Conservation (phyloP, 1,140 invertebrate genomes). For the Zaprionus ornatus region DNA sequence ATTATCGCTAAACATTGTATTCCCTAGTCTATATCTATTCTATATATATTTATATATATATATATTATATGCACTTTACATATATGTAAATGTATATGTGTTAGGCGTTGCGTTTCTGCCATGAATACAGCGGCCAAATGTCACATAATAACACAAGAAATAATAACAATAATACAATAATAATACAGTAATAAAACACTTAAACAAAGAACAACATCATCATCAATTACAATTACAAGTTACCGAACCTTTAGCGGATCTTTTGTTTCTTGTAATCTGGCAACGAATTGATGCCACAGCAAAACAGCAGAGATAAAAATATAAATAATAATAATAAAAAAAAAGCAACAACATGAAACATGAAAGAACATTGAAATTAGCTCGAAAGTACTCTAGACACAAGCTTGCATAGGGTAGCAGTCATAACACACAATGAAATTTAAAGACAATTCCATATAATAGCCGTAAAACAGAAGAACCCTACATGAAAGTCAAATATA, state of each 20-base stretch:
- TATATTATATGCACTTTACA: conserved; percentile 63
- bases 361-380: conserved; percentile 6
- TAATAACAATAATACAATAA: conserved; percentile 28
- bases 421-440: conserved; percentile 33
- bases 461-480: conserved; percentile 31
- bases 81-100: conserved; percentile 82
- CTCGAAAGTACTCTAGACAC: conserved; percentile 14
- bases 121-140: conserved; percentile 69
- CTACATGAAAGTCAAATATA: conserved; percentile 61
- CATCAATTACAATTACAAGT: conserved; percentile 70
- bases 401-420: conserved; percentile 39
- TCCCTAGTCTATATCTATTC: conserved; percentile 7
- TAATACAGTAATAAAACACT: conserved; percentile 8
- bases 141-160: conserved; percentile 34
- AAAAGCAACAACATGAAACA: conserved; percentile 20
- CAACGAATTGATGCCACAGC: conserved; percentile 32
- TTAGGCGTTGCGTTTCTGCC: conserved; percentile 79
- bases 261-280: conserved; percentile 37
- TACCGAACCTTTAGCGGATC: conserved; percentile 2
- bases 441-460: conserved; percentile 58
- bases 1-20: conserved; percentile 39
- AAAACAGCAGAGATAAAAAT: conserved; percentile 53
- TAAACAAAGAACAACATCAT: conserved; percentile 61
- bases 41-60: conserved; percentile 34
- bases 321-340: conserved; percentile 17